A percentile compares a stretch with the other conserved stretches of the same genome.
Conservation (phyloP, 2,797 vertebrate species). For the Potorous gilbertii region DNA sequence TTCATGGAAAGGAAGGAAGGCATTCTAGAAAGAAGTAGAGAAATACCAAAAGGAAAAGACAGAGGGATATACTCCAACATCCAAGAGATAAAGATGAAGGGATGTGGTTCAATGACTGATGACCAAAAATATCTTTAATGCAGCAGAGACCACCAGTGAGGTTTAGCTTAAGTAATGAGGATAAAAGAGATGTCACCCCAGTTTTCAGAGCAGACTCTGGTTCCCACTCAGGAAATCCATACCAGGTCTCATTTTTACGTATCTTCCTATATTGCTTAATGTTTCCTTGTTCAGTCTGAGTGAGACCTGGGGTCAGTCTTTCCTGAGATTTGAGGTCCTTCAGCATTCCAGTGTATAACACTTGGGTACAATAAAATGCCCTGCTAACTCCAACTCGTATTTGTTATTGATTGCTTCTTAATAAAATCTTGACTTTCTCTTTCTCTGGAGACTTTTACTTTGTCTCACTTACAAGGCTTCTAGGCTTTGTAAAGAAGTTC, state of each 20-base stretch:
- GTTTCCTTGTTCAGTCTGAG: neutral
- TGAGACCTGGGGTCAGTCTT: neutral
- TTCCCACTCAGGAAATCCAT: neutral
- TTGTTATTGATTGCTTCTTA: conserved; percentile 12
- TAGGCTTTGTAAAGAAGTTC: neutral
- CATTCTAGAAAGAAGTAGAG: neutral
- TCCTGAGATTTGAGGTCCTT: neutral
- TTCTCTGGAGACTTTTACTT: neutral
- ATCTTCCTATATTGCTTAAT: neutral
- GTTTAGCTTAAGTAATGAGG: neutral
- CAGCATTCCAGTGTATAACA: neutral
- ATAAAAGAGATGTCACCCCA: neutral
- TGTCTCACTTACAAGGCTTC: neutral
- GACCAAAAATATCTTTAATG: neutral
- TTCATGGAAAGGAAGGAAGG: neutral
- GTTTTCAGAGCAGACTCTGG: neutral
- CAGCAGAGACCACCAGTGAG: neutral
- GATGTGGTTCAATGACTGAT: neutral
- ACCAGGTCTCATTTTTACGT: neutral
- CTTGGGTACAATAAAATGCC: no score
- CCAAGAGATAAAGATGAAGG: neutral
- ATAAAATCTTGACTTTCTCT: neutral
- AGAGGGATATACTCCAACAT: neutral
- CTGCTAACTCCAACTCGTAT: neutral
- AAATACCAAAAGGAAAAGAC: neutral